Percentiles rank a stretch among this genome's conserved stretches.
These are phyloP conservation scores for Echinarachnius parma DNA, from an alignment of 53 echinoderm and acorn worm species.

Conservation along the genomic window DNA sequence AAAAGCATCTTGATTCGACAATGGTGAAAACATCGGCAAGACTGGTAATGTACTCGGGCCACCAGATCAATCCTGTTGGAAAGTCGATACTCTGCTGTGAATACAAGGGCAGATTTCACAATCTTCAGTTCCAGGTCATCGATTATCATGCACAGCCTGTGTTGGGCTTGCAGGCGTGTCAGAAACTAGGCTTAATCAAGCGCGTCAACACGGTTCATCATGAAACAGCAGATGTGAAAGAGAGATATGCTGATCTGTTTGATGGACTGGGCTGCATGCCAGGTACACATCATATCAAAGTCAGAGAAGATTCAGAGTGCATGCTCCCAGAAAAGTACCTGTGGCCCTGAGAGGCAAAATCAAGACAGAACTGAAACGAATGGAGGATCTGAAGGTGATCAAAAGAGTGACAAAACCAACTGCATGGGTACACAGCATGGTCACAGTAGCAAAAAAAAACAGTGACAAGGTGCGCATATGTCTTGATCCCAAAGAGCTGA, in stretches of 20 bases:
- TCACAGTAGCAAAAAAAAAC: constrained; percentile 25
- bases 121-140: constrained; percentile 9
- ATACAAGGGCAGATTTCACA: background rate
- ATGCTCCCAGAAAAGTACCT: constrained; percentile 37
- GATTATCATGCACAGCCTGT: constrained; percentile 12
- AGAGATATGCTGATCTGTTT: constrained; percentile 26
- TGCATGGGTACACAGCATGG: constrained; percentile 20
- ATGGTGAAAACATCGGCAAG: constrained; percentile 18
- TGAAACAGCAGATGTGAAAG: constrained; percentile 1
- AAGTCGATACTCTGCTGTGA: constrained; percentile 16
- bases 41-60: constrained; percentile 10
- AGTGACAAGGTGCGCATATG: constrained; percentile 21
- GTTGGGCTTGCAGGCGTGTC: constrained; percentile 7
- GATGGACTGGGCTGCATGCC: constrained; percentile 38
- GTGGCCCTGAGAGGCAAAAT: constrained; percentile 34
- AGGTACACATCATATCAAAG: constrained; percentile 35
- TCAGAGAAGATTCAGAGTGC: too few relatives aligned
- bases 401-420: constrained; percentile 9
- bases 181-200: constrained; percentile 20
- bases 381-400: constrained; percentile 26
- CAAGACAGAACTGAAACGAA: constrained; percentile 19
- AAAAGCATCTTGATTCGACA: background rate
- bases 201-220: constrained; percentile 11
- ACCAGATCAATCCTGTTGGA: background rate
- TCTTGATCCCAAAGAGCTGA: constrained; percentile 32